A percentile compares a stretch with the other conserved stretches of the same genome.
These are phyloP conservation scores for Helicoverpa assulta DNA, from an alignment of 2,888 invertebrate genomes.

Conservation along the genomic window DNA sequence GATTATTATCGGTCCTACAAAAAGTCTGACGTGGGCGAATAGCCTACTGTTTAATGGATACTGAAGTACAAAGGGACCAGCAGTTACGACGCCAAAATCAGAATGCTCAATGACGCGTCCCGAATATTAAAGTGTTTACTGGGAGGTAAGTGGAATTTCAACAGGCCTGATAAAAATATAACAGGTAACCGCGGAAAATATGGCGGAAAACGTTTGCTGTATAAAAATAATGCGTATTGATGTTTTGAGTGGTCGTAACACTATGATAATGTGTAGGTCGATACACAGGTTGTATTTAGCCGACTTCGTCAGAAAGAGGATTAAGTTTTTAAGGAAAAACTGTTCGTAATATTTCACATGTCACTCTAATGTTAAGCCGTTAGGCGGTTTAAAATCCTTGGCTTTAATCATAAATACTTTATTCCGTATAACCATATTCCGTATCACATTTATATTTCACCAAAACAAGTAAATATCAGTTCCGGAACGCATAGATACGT, in stretches of 20 bases:
- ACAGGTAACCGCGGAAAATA: constrained; percentile 2
- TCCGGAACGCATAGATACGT: constrained; percentile 13
- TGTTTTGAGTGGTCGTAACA: constrained; percentile 1
- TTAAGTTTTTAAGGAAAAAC: no score
- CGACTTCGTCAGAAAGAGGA: no score
- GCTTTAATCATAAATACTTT: no score
- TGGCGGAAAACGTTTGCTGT: constrained; percentile 2
- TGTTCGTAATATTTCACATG: no score
- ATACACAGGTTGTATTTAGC: no score
- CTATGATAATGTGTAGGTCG: background rate
- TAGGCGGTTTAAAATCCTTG: no score
- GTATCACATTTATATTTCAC: no score
- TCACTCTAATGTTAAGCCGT: no score
- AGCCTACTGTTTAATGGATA: constrained; percentile 11
- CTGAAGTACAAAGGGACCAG: constrained; percentile 31
- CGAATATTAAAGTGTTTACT: constrained; percentile 48
- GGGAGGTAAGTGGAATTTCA: constrained; percentile 43
- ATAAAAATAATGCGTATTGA: background rate
- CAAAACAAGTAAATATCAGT: background rate
- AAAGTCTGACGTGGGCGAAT: no score
- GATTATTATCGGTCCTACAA: no score
- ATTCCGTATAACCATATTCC: no score
- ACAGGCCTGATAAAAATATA: constrained; percentile 42
- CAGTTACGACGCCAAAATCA: constrained; percentile 36
- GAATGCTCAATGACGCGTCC: constrained; percentile 41